Conservation (phyloP, 23 tunicate species). For the Corella eumyota region DNA sequence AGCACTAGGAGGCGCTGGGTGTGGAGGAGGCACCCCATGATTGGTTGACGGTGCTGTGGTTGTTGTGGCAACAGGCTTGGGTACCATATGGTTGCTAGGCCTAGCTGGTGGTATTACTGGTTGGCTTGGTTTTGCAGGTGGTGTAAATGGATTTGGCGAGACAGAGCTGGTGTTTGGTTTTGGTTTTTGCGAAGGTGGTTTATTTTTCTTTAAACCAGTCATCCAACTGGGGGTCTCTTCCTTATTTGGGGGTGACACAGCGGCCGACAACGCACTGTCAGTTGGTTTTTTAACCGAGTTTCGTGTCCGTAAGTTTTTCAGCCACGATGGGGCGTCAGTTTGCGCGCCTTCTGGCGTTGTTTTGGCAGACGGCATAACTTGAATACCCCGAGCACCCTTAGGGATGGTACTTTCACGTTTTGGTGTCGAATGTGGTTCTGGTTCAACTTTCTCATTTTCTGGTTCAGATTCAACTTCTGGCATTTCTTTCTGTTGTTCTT, state of each 20-base stretch:
- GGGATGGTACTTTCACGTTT: slow-evolving; percentile 14
- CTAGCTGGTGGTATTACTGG: slow-evolving; percentile 5
- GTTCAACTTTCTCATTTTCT: slow-evolving; percentile 15
- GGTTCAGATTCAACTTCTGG: slow-evolving; percentile 20
- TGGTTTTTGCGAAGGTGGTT: slow-evolving; percentile 17
- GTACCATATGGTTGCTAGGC: no score
- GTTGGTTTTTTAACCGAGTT: slow-evolving; percentile 42
- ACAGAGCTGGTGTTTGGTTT: slow-evolving; percentile 27
- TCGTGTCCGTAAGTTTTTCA: slow-evolving; percentile 59
- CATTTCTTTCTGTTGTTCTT: slow-evolving; percentile 15
- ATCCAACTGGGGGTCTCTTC: slow-evolving; percentile 63
- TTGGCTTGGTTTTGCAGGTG: not conserved
- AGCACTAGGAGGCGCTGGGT: slow-evolving; percentile 5
- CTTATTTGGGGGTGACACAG: slow-evolving; percentile 17
- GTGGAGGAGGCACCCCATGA: not conserved
- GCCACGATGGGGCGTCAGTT: slow-evolving; percentile 72
- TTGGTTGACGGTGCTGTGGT: no score
- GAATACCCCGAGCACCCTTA: slow-evolving; percentile 57
- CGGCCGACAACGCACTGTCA: slow-evolving; percentile 9
- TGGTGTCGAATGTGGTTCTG: slow-evolving; percentile 19
- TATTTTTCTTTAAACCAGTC: slow-evolving; percentile 30
- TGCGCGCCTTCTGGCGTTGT: slow-evolving; percentile 5
- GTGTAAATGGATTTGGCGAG: slow-evolving; percentile 12
- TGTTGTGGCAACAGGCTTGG: not conserved
- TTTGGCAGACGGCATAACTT: slow-evolving; percentile 49